phyloP scores from a whole-genome alignment of 2,888 invertebrate genomes.

The Trichogramma evanescens region DNA sequence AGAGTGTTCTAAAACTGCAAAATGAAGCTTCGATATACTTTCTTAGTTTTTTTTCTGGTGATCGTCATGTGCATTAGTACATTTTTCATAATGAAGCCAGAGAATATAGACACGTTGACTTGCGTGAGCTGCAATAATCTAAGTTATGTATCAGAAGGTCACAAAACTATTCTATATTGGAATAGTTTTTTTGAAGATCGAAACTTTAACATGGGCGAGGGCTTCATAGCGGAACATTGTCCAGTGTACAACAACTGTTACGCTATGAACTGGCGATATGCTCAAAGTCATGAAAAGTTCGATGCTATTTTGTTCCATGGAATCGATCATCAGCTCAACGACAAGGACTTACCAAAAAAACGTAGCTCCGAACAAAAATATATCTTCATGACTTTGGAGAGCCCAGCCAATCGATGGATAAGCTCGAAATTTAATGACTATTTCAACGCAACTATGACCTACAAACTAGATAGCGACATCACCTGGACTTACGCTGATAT shows the following conservation, averaged over 20 bases:
- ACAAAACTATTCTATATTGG: conserved; percentile 36
- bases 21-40: no score
- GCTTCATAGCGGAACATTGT: conserved; percentile 27
- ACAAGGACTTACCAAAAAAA: conserved; percentile 37
- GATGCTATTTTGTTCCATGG: conserved; percentile 54
- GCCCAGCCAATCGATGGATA: conserved; percentile 37
- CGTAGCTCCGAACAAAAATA: conserved; percentile 49
- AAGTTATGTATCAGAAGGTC: not conserved
- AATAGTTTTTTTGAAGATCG: conserved; percentile 35
- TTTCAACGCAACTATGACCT: conserved; percentile 56
- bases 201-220: conserved; percentile 31
- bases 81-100: no score
- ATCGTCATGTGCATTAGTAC: no score
- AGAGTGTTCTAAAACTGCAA: no score
- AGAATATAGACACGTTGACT: not conserved
- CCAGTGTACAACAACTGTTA: conserved; percentile 47
- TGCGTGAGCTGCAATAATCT: not conserved
- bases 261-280: conserved; percentile 43
- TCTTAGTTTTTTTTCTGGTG: no score
- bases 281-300: conserved; percentile 43
- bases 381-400: conserved; percentile 50
- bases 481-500: conserved; percentile 46
- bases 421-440: conserved; percentile 37
- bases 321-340: conserved; percentile 38
- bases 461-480: conserved; percentile 52